These are phyloP conservation scores for Agrilus planipennis DNA, from an alignment of 1,140 invertebrate genomes.

Conservation along the genomic window DNA sequence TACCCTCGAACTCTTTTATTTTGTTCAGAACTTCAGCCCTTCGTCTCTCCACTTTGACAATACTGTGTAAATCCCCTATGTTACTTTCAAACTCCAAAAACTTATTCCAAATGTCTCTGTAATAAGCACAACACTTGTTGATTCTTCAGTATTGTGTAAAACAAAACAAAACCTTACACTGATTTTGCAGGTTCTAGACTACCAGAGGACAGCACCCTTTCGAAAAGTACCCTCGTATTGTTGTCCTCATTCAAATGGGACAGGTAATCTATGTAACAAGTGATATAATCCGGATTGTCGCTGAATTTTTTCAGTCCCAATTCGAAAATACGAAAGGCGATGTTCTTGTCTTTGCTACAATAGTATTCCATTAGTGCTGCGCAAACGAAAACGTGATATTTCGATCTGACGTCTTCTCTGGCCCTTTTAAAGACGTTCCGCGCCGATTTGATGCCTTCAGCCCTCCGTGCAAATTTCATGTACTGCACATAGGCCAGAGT, in stretches of 20 bases:
- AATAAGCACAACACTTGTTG: conserved; percentile 25
- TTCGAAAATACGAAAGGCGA: conserved; percentile 97
- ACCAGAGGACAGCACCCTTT: conserved; percentile 90
- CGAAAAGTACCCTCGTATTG: conserved; percentile 95
- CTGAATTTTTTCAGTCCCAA: conserved; percentile 94
- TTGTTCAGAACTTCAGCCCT: conserved; percentile 84
- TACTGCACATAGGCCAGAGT: conserved; percentile 96
- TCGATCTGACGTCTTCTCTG: conserved; percentile 75
- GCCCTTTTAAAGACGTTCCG: conserved; percentile 90
- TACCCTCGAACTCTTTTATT: conserved; percentile 93
- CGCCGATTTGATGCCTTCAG: conserved; percentile 95
- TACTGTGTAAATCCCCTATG: conserved; percentile 94
- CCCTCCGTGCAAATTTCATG: conserved; percentile 95
- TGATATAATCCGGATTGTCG: conserved; percentile 86
- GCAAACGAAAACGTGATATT: conserved; percentile 90
- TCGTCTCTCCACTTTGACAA: conserved; percentile 94
- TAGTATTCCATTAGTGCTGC: conserved; percentile 99
- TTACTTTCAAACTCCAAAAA: conserved; percentile 98
- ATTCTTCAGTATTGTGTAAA: too few species aligned
- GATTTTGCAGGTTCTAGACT: conserved; percentile 84
- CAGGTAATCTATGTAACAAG: conserved; percentile 94
- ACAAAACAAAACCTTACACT: conserved; percentile 51
- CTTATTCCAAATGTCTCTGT: conserved; percentile 93
- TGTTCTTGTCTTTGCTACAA: conserved; percentile 97
- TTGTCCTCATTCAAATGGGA: conserved; percentile 99